These are phyloP conservation scores for Valencia hispanica DNA, from an alignment of 2,797 vertebrate genomes.

Conservation along the genomic window DNA sequence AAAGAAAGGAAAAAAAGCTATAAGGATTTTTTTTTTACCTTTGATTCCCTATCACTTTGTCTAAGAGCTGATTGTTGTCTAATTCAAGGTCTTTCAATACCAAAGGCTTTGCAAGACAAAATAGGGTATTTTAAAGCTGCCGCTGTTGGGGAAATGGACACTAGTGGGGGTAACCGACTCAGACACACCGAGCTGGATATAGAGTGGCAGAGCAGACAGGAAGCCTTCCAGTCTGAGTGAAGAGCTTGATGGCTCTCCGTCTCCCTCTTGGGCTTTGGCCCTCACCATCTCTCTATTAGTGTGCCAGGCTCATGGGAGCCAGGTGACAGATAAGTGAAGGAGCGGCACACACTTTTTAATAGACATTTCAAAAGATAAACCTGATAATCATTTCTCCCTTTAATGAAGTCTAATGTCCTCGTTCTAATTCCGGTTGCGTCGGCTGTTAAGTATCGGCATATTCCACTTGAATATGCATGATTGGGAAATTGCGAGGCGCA, in stretches of 20 bases:
- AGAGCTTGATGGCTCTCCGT: slow-evolving; percentile 73
- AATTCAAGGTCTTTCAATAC: not conserved
- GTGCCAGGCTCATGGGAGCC: slow-evolving; percentile 80
- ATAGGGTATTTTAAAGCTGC: slow-evolving; percentile 27
- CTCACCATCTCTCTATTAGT: slow-evolving; percentile 85
- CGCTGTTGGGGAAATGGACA: slow-evolving; percentile 11
- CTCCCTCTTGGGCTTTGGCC: slow-evolving; percentile 82
- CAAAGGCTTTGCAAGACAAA: slow-evolving; percentile 7
- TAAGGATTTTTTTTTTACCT: too few species aligned
- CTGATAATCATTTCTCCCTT: slow-evolving; percentile 86
- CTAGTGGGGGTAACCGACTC: slow-evolving; percentile 39
- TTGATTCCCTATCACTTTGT: not conserved
- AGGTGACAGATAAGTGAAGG: slow-evolving; percentile 87
- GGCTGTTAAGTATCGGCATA: slow-evolving; percentile 79
- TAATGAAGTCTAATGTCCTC: slow-evolving; percentile 87
- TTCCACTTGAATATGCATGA: slow-evolving; percentile 83
- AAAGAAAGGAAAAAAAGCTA: not conserved
- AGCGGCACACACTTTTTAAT: slow-evolving; percentile 85
- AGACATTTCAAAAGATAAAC: slow-evolving; percentile 88
- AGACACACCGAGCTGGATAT: slow-evolving; percentile 46
- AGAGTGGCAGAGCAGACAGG: slow-evolving; percentile 67
- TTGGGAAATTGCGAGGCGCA: slow-evolving; percentile 67
- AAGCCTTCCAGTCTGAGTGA: slow-evolving; percentile 67
- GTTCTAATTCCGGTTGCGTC: slow-evolving; percentile 82
- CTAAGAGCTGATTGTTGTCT: not conserved